Evolutionary conservation across 2,113 vertebrate genomes (phyloP).

Genomic region (Collichthys lucidus): DNA sequence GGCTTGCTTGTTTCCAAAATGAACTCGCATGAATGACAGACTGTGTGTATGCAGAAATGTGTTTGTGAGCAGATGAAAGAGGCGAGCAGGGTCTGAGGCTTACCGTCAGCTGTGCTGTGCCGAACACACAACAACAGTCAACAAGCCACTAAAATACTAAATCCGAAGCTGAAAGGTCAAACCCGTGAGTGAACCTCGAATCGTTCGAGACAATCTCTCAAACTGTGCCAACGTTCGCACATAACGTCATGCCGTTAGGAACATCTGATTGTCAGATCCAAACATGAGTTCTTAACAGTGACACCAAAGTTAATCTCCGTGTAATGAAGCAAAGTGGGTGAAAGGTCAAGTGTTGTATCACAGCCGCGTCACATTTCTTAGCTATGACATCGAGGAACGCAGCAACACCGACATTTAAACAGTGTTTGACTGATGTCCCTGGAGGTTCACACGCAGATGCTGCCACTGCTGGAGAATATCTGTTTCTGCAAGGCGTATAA

Average conservation of each 20-base stretch:
- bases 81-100: not conserved
- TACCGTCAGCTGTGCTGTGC: not conserved
- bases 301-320: constrained; percentile 63
- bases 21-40: not conserved
- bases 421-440: not conserved
- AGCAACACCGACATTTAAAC: not conserved
- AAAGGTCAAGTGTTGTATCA: constrained; percentile 53
- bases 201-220: constrained; percentile 10
- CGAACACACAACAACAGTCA: not conserved
- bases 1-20: constrained; percentile 6
- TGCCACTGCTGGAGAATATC: not conserved
- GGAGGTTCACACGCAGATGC: not conserved
- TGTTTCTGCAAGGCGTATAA: not conserved
- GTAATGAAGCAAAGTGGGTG: constrained; percentile 64
- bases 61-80: not conserved
- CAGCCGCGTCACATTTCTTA: constrained; percentile 16
- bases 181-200: not conserved
- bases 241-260: constrained; percentile 3
- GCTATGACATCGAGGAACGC: not conserved
- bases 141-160: not conserved
- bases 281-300: constrained; percentile 50
- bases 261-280: constrained; percentile 61
- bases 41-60: not conserved
- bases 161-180: not conserved
- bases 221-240: constrained; percentile 39